Percentiles rank a stretch among this genome's conserved stretches.
These are phyloP conservation scores for Drosophila formosana DNA, from an alignment of 2,888 invertebrate species.

Conservation along the genomic window DNA sequence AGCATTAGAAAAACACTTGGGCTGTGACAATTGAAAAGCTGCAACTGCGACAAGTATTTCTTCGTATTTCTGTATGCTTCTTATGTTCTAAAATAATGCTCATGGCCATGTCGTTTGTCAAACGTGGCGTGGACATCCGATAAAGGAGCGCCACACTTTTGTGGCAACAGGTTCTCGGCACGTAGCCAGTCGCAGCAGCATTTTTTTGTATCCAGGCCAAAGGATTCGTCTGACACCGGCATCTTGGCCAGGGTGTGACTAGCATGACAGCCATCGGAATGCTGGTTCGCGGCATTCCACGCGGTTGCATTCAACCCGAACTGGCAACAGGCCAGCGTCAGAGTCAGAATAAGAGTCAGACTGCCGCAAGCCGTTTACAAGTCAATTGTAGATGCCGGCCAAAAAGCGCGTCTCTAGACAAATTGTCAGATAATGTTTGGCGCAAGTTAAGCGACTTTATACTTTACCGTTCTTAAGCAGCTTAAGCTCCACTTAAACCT, in stretches of 20 bases:
- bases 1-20: constrained; percentile 40
- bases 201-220: constrained; percentile 10
- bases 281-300: constrained; percentile 22
- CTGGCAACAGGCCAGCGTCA: constrained; percentile 53
- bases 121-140: constrained; percentile 31
- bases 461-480: not conserved
- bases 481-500: not conserved
- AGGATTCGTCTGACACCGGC: constrained; percentile 30
- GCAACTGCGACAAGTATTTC: constrained; percentile 5
- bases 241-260: constrained; percentile 42
- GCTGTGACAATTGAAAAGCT: constrained; percentile 5
- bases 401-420: constrained; percentile 5
- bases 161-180: constrained; percentile 56
- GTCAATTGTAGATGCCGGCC: constrained; percentile 44
- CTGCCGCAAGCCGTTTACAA: constrained; percentile 44
- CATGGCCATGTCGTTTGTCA: constrained; percentile 44
- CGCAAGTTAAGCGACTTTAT: constrained; percentile 16
- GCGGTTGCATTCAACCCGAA: constrained; percentile 41
- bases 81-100: constrained; percentile 25
- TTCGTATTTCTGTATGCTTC: not conserved
- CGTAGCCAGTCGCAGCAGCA: constrained; percentile 42
- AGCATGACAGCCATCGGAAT: constrained; percentile 53
- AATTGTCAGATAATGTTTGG: constrained; percentile 6
- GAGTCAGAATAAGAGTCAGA: constrained; percentile 18
- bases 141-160: constrained; percentile 32